These are phyloP conservation scores for Acestrorhynchus altus DNA, from an alignment of 2,797 vertebrate species.

Conservation along the genomic window DNA sequence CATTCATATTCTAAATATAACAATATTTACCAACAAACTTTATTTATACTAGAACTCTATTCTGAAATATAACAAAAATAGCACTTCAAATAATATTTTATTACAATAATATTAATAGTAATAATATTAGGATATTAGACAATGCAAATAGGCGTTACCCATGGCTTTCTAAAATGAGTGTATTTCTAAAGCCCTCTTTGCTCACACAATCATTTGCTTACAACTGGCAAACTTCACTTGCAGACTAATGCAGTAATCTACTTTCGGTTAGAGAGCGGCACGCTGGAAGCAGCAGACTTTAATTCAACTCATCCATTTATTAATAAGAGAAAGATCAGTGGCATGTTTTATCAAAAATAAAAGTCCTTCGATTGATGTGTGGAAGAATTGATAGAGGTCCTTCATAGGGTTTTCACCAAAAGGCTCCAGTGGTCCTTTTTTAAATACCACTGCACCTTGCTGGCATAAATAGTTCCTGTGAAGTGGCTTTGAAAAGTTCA, in stretches of 20 bases:
- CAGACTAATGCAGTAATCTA: constrained; percentile 73
- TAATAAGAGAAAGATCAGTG: constrained; percentile 78
- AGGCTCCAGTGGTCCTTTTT: constrained; percentile 43
- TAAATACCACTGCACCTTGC: constrained; percentile 24
- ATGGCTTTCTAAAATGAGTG: constrained; percentile 75
- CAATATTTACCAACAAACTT: constrained; percentile 96
- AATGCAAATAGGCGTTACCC: constrained; percentile 76
- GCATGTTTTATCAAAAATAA: constrained; percentile 73
- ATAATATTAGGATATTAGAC: constrained; percentile 83
- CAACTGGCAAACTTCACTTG: constrained; percentile 68
- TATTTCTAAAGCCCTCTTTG: constrained; percentile 70
- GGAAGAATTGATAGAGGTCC: constrained; percentile 56
- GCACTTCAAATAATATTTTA: constrained; percentile 91
- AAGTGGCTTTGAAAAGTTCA: constrained; percentile 58
- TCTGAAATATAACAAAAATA: constrained; percentile 99
- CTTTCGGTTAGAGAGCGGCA: constrained; percentile 79
- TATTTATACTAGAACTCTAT: constrained; percentile 97
- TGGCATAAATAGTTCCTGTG: constrained; percentile 49
- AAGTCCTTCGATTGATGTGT: constrained; percentile 63
- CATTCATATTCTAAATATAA: constrained; percentile 97
- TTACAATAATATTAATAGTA: constrained; percentile 71
- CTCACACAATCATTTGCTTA: constrained; percentile 71
- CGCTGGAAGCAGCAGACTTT: constrained; percentile 81
- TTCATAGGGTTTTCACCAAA: constrained; percentile 36
- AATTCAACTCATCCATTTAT: constrained; percentile 59